Evolutionary conservation across 2,113 vertebrate genomes (phyloP).

Genomic region (Xiphorhynchus elegans): DNA sequence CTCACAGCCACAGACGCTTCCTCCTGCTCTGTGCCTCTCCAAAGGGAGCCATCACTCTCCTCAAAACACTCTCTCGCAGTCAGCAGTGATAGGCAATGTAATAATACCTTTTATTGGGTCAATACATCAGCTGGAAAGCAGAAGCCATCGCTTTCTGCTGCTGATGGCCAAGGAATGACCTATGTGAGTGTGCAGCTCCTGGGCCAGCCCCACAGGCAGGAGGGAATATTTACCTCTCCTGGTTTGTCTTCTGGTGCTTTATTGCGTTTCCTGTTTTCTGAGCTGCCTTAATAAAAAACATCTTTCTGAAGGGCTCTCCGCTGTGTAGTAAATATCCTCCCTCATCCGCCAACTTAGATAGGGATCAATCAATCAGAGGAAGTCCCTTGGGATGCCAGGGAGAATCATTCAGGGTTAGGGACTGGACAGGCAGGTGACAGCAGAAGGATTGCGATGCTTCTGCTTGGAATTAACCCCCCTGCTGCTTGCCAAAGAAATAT

Average conservation of each 20-base stretch:
- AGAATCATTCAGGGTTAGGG: constrained; percentile 49
- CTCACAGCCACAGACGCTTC: no score
- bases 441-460: background rate
- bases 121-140: constrained; percentile 75
- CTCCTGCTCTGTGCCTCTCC: no score
- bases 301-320: constrained; percentile 13
- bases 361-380: constrained; percentile 29
- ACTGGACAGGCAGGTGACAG: constrained; percentile 7
- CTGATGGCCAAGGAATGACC: constrained; percentile 56
- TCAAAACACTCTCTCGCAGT: constrained; percentile 38
- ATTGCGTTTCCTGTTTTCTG: constrained; percentile 33
- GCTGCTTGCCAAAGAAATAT: background rate
- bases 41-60: constrained; percentile 60
- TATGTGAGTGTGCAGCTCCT: background rate
- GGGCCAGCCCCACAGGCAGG: background rate
- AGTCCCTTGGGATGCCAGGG: background rate
- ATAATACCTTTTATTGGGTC: constrained; percentile 72
- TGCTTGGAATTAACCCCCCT: background rate
- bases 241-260: constrained; percentile 32
- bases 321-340: constrained; percentile 32
- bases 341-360: background rate
- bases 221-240: constrained; percentile 16
- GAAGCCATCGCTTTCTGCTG: constrained; percentile 43
- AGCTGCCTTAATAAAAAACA: constrained; percentile 66
- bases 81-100: constrained; percentile 58